Conservation (phyloP, 2,113 vertebrate genomes). For the Sturnira hondurensis region DNA sequence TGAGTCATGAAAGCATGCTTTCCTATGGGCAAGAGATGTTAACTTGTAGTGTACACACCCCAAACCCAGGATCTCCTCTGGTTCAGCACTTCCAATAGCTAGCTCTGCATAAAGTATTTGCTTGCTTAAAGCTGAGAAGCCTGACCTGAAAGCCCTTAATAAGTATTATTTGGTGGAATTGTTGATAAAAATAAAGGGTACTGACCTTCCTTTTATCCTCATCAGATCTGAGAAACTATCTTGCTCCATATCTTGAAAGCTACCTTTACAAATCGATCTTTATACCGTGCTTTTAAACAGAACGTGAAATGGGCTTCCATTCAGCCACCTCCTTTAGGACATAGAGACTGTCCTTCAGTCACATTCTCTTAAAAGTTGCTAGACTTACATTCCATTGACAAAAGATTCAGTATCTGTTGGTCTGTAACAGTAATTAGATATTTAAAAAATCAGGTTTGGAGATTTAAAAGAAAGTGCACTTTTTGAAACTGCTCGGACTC, state of each 20-base stretch:
- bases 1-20: neutral
- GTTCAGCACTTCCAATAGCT: neutral
- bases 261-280: constrained; percentile 41
- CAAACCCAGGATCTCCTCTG: neutral
- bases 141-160: neutral
- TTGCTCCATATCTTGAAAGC: constrained; percentile 32
- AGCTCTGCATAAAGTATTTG: neutral
- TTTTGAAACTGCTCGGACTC: neutral
- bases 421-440: neutral
- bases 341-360: constrained; percentile 30
- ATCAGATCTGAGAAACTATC: constrained; percentile 42
- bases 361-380: constrained; percentile 34
- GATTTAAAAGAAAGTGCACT: neutral
- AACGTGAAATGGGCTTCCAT: constrained; percentile 47
- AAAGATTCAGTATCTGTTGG: constrained; percentile 31
- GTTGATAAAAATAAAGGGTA: constrained; percentile 45
- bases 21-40: neutral
- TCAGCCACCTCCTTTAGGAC: neutral
- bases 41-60: neutral
- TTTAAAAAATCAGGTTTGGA: neutral
- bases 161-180: constrained; percentile 53
- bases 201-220: constrained; percentile 8
- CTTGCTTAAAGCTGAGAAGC: constrained; percentile 34
- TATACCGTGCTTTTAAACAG: constrained; percentile 59
- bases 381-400: neutral